These are phyloP conservation scores for Drosophila neocordata DNA, from an alignment of 1,140 invertebrate genomes.

Conservation along the genomic window DNA sequence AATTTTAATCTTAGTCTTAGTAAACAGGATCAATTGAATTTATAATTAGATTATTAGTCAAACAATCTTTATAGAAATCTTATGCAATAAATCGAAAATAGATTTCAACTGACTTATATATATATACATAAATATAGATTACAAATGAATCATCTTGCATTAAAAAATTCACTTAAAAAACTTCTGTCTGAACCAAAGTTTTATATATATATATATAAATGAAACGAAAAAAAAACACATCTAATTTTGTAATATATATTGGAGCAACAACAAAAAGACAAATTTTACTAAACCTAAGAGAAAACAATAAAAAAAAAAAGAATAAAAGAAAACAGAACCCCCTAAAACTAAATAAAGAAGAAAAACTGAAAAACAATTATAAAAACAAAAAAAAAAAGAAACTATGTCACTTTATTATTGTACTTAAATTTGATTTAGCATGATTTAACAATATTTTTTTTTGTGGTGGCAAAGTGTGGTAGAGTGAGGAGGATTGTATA, in stretches of 20 bases:
- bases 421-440: constrained; percentile 32
- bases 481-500: not conserved
- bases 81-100: too few relatives aligned
- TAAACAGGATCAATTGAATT: constrained; percentile 5
- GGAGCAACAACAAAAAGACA: constrained; percentile 30
- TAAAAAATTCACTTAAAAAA: constrained; percentile 24
- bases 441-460: constrained; percentile 53
- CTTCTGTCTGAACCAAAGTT: not conserved
- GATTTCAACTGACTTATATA: too few relatives aligned
- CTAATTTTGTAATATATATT: constrained; percentile 62
- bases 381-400: constrained; percentile 32
- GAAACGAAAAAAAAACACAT: constrained; percentile 29
- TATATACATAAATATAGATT: not conserved
- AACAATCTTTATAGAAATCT: not conserved
- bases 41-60: not conserved
- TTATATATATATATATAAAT: constrained; percentile 17
- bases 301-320: constrained; percentile 22
- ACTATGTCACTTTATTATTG: constrained; percentile 32
- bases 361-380: constrained; percentile 26
- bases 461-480: not conserved
- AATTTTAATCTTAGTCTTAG: not conserved
- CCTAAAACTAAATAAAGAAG: constrained; percentile 38
- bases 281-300: constrained; percentile 51
- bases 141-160: not conserved
- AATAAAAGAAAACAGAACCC: constrained; percentile 28